A percentile compares a stretch with the other conserved stretches of the same genome.
phyloP scores from a whole-genome alignment of 2,113 vertebrate species.

The Mesembrinibis cayennensis region DNA sequence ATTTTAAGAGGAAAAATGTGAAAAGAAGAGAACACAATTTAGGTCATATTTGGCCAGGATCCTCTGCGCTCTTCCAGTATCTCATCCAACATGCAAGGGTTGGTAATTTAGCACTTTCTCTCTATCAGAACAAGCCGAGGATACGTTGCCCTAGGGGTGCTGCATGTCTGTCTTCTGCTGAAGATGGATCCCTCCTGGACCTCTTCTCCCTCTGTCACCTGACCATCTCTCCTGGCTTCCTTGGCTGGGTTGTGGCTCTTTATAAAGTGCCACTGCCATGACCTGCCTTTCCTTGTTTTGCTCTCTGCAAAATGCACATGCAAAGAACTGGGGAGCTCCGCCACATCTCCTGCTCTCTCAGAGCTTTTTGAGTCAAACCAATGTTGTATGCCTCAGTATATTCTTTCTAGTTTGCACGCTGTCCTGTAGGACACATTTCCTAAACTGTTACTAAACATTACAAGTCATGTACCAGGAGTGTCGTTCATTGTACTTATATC shows the following conservation, averaged over 20 bases:
- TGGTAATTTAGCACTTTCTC: not conserved
- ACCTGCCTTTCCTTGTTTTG: not conserved
- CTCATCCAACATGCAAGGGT: not conserved
- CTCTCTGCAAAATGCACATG: not conserved
- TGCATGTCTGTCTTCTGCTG: not conserved
- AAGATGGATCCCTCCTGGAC: not conserved
- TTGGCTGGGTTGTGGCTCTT: not conserved
- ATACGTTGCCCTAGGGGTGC: not conserved
- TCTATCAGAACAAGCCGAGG: not conserved
- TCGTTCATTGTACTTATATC: not conserved
- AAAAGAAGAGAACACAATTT: not conserved
- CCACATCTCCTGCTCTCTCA: not conserved
- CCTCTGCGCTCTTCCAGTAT: not conserved
- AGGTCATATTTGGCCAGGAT: not conserved
- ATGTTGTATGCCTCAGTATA: not conserved
- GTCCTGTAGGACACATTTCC: not conserved
- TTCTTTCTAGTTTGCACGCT: not conserved
- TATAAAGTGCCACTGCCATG: accelerated
- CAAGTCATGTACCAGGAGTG: not conserved
- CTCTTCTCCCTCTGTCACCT: not conserved
- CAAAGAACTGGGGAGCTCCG: not conserved
- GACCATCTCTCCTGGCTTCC: not conserved
- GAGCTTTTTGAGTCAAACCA: not conserved
- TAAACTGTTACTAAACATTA: not conserved
- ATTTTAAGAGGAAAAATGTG: not conserved